phyloP scores from a whole-genome alignment of 2,888 invertebrate species.

The Melanostoma mellinum region DNA sequence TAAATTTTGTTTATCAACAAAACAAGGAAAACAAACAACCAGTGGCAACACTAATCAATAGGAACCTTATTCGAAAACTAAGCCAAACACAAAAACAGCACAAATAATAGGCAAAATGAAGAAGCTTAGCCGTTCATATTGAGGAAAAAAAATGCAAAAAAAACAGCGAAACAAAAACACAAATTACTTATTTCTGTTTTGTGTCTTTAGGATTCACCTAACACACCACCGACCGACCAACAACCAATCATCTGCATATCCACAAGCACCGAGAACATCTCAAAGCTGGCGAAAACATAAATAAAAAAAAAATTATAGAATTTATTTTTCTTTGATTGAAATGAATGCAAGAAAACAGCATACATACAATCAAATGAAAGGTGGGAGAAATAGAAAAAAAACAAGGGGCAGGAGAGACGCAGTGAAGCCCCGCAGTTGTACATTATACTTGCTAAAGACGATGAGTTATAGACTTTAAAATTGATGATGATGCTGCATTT shows the following conservation, averaged over 20 bases:
- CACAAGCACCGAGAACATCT: constrained; percentile 26
- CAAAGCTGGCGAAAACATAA: constrained; percentile 14
- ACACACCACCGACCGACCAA: not conserved
- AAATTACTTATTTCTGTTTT: constrained; percentile 32
- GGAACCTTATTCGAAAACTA: constrained; percentile 17
- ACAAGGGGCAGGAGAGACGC: constrained; percentile 1
- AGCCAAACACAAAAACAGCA: constrained; percentile 17
- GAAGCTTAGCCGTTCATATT: constrained; percentile 12
- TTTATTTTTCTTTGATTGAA: constrained; percentile 54
- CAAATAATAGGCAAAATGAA: constrained; percentile 5
- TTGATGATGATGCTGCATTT: constrained; percentile 56
- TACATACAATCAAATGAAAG: constrained; percentile 24
- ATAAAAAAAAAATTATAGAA: constrained; percentile 28
- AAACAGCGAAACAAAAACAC: constrained; percentile 1
- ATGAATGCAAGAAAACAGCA: constrained; percentile 49
- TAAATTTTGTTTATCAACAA: no score
- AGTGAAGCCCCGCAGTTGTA: constrained; percentile 50
- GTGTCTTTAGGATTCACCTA: constrained; percentile 17
- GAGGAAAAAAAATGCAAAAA: not conserved
- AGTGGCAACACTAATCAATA: constrained; percentile 4
- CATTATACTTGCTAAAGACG: constrained; percentile 2
- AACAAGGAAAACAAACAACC: not conserved
- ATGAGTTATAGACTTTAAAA: constrained; percentile 46
- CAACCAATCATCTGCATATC: constrained; percentile 1
- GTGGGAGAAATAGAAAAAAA: not conserved